These are phyloP conservation scores for Pseudocheirus occidentalis DNA, from an alignment of 2,797 vertebrate genomes.

Conservation along the genomic window DNA sequence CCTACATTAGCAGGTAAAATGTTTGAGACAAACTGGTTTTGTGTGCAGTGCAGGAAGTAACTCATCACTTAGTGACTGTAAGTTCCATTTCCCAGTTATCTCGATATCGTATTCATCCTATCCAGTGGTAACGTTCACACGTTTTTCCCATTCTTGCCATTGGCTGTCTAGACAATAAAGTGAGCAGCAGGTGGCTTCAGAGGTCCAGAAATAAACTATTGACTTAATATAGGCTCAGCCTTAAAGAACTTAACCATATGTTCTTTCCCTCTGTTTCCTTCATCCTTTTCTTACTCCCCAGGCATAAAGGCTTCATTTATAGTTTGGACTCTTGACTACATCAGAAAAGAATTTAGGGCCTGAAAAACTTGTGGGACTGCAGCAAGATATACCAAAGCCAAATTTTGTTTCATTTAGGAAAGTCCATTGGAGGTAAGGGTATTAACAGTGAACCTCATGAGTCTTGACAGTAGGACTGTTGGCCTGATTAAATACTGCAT, in stretches of 20 bases:
- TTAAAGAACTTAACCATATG: not conserved
- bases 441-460: not conserved
- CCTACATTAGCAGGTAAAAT: not conserved
- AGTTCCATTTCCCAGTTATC: slow-evolving; percentile 24
- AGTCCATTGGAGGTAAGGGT: not conserved
- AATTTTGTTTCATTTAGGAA: not conserved
- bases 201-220: slow-evolving; percentile 34
- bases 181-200: not conserved
- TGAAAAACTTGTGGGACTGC: slow-evolving; percentile 5
- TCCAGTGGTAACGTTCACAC: not conserved
- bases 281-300: not conserved
- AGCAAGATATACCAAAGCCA: not conserved
- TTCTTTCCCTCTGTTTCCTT: slow-evolving; percentile 29
- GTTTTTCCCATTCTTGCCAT: slow-evolving; percentile 50
- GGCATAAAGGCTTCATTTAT: not conserved
- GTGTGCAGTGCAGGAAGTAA: not conserved
- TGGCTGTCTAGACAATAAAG: not conserved
- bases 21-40: slow-evolving; percentile 9
- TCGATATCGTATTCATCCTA: not conserved
- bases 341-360: slow-evolving; percentile 7
- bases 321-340: slow-evolving; percentile 15
- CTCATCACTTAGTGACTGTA: slow-evolving; percentile 28
- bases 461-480: too few relatives aligned
- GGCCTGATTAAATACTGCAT: not conserved
- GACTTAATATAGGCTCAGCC: not conserved